Conservation (phyloP, 1,140 invertebrate species). For the Halictus rubicundus region DNA sequence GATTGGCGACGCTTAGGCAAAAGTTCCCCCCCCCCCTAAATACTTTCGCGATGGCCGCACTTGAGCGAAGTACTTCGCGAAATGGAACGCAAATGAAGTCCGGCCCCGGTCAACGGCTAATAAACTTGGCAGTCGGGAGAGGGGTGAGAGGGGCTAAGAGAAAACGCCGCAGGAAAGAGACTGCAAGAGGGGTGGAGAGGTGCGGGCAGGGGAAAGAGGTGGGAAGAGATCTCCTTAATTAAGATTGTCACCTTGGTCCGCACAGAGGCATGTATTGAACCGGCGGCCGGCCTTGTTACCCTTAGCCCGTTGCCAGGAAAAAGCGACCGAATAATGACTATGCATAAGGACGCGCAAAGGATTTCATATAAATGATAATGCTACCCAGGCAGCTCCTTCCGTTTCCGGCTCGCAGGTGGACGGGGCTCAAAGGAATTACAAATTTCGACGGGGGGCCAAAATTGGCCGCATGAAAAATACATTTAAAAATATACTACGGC, state of each 20-base stretch:
- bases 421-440: slow-evolving; percentile 74
- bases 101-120: slow-evolving; percentile 19
- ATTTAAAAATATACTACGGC: slow-evolving; percentile 56
- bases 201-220: background rate
- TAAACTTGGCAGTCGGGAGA: slow-evolving; percentile 1
- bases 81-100: slow-evolving; percentile 52
- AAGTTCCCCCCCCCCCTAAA: slow-evolving; percentile 12
- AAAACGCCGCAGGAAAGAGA: background rate
- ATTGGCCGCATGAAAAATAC: slow-evolving; percentile 70
- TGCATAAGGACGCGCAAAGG: slow-evolving; percentile 76
- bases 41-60: slow-evolving; percentile 21
- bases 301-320: slow-evolving; percentile 48
- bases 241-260: slow-evolving; percentile 59
- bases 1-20: background rate
- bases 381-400: slow-evolving; percentile 62
- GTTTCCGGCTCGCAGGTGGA: slow-evolving; percentile 55
- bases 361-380: slow-evolving; percentile 80
- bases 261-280: slow-evolving; percentile 61
- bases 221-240: slow-evolving; percentile 47
- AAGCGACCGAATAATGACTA: slow-evolving; percentile 72
- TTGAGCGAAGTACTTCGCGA: slow-evolving; percentile 6
- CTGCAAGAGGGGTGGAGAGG: too few relatives aligned
- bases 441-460: slow-evolving; percentile 68
- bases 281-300: slow-evolving; percentile 36
- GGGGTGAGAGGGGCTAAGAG: background rate